These are phyloP conservation scores for Episyrphus balteatus DNA, from an alignment of 1,140 invertebrate species.

Conservation along the genomic window DNA sequence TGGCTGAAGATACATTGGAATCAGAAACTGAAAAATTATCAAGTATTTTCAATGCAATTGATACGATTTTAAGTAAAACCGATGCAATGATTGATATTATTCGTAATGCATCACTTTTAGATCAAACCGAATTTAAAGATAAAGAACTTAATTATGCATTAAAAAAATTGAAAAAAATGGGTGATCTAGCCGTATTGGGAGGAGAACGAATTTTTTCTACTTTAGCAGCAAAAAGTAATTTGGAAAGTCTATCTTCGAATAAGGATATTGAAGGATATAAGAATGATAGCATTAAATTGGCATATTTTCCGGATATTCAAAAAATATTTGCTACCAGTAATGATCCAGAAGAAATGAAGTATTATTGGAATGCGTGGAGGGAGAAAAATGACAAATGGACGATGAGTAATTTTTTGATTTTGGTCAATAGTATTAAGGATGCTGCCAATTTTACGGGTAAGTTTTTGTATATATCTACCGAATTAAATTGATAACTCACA, in stretches of 20 bases:
- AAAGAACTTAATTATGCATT: constrained; percentile 17
- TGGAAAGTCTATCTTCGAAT: constrained; percentile 27
- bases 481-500: too few species aligned
- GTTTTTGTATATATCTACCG: too few species aligned
- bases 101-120: too few species aligned
- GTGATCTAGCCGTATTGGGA: constrained; percentile 25
- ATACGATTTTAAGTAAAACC: too few species aligned
- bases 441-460: neutral
- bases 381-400: constrained; percentile 31
- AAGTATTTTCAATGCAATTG: too few species aligned
- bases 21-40: too few species aligned
- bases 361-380: constrained; percentile 31
- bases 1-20: too few species aligned
- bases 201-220: constrained; percentile 29
- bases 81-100: too few species aligned
- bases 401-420: constrained; percentile 18
- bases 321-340: constrained; percentile 23
- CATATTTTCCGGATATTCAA: constrained; percentile 31
- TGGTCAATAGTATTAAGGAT: neutral
- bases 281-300: constrained; percentile 3
- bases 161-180: constrained; percentile 20
- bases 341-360: constrained; percentile 27
- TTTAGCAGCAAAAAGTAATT: constrained; percentile 20
- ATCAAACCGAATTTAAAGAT: constrained; percentile 5
- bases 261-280: constrained; percentile 29